Base-by-base conservation (phyloP, 2,797 vertebrate genomes). In the Dromococcyx pavoninus region DNA sequence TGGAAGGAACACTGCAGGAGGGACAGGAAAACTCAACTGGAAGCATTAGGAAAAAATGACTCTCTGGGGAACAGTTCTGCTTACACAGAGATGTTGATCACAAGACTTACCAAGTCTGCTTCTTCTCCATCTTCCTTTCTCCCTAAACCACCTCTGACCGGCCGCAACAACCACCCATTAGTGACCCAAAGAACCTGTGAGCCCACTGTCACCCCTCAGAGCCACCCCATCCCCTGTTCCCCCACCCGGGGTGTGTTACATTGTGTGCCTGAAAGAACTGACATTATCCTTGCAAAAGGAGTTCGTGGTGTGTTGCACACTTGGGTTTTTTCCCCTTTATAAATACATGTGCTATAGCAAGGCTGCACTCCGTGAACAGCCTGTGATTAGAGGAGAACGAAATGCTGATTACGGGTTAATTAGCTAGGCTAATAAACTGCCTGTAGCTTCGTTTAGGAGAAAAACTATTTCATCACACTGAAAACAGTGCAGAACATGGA, bases 341-440 rank as follows among this genome's bases (percentile, higher is more conserved):
- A 97, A 97, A 96, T 96, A 95, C 54, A 73, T 27, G 94, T 91
- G 91, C 93, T 84, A 35, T 32, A 86, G 94, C 86, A 77, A 54
- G 83, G 85, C 86, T 93, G 93, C 93, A 48, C 65, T 93, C 95
- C 1, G 27, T 65, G 95, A 97, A 67, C 95, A 96, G 96, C 92
- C 94, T 96, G 95, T 92, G 96, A 98, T 97, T 95, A 97, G 94
- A 96, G 91, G 92, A 96, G 96, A 97, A 91, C 35, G 53, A 77
- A 93, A 84, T 0, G 24, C 94, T 97, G 97, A 97, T 96, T 96
- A 97, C 94, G 91, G 95, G 95, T 98, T 97, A 98, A 98, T 98
- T 97, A 97, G 96, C 88, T 87, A 91, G 92, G 95, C 96, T 98
- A 97, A 98, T 97, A 98, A 97, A 97, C 96, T 96, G 96, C 94